These are phyloP conservation scores for Druon quercuslanigerum DNA, from an alignment of 1,140 invertebrate genomes.

Conservation along the genomic window DNA sequence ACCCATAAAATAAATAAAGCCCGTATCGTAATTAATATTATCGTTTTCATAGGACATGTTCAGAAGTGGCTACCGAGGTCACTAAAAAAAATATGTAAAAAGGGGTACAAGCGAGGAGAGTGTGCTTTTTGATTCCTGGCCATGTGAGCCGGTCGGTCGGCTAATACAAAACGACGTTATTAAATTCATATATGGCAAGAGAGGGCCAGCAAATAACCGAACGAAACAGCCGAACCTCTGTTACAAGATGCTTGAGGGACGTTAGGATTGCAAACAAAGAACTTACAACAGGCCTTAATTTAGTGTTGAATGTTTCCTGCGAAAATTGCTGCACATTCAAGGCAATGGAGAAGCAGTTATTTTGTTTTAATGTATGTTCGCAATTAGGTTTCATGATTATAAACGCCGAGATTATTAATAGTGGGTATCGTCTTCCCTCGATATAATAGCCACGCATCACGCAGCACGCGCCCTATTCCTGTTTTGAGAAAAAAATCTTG, in stretches of 20 bases:
- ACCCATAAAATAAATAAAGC: slow-evolving; percentile 2
- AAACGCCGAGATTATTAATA: neutral
- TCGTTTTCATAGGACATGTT: neutral
- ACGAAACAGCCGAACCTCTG: slow-evolving; percentile 6
- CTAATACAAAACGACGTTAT: slow-evolving; percentile 49
- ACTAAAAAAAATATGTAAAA: neutral
- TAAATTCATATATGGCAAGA: slow-evolving; percentile 57
- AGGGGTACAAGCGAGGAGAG: neutral
- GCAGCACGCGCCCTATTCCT: slow-evolving; percentile 21
- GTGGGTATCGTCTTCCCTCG: slow-evolving; percentile 14
- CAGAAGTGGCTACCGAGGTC: slow-evolving; percentile 2
- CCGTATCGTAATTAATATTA: slow-evolving; percentile 8
- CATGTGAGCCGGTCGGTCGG: neutral
- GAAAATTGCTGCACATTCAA: neutral
- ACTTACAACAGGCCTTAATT: slow-evolving; percentile 1
- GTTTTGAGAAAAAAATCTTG: neutral
- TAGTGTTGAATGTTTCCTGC: neutral
- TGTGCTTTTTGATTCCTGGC: neutral
- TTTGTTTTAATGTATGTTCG: neutral
- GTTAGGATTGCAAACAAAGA: neutral
- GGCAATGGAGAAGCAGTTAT: neutral
- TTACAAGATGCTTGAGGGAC: slow-evolving; percentile 7
- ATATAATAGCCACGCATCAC: slow-evolving; percentile 36
- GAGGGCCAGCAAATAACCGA: slow-evolving; percentile 48
- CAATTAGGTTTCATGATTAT: slow-evolving; percentile 4